These are phyloP conservation scores for Nemapogon koenigi DNA, from an alignment of 2,888 invertebrate genomes.

Conservation along the genomic window DNA sequence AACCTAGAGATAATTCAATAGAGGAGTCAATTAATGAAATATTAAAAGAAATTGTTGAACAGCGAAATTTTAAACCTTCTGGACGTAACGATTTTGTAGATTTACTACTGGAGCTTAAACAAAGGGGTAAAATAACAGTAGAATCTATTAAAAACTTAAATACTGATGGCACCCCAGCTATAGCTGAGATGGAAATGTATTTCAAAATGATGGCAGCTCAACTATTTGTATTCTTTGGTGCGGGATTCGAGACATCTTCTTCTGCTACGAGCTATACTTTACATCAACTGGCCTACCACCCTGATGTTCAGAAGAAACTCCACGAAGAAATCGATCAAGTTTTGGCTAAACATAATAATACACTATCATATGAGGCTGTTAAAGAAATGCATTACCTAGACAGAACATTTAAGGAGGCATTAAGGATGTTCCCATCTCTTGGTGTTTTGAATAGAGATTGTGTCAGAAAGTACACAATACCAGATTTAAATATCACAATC, in stretches of 20 bases:
- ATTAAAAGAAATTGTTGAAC: slow-evolving; percentile 10
- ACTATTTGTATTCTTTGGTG: slow-evolving; percentile 21
- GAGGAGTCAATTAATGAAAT: slow-evolving; percentile 10
- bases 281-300: slow-evolving; percentile 26
- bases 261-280: slow-evolving; percentile 26
- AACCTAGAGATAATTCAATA: slow-evolving; percentile 15
- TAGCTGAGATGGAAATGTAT: slow-evolving; percentile 17
- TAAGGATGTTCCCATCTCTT: slow-evolving; percentile 20
- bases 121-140: slow-evolving; percentile 18
- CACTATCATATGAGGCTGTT: slow-evolving; percentile 17
- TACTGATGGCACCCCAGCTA: slow-evolving; percentile 17
- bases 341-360: slow-evolving; percentile 15
- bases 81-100: slow-evolving; percentile 35
- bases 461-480: slow-evolving; percentile 16
- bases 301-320: slow-evolving; percentile 22
- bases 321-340: slow-evolving; percentile 23
- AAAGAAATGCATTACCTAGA: slow-evolving; percentile 16
- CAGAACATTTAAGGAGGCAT: slow-evolving; percentile 18
- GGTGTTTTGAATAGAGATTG: slow-evolving; percentile 16
- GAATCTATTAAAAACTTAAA: slow-evolving; percentile 19
- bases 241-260: slow-evolving; percentile 25
- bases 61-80: slow-evolving; percentile 19
- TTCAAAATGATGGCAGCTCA: slow-evolving; percentile 16
- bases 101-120: slow-evolving; percentile 26
- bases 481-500: slow-evolving; percentile 13